A percentile compares a stretch with the other conserved stretches of the same genome.
phyloP scores from a whole-genome alignment of 2,888 invertebrate genomes.

The Ischnus inquisitorius region DNA sequence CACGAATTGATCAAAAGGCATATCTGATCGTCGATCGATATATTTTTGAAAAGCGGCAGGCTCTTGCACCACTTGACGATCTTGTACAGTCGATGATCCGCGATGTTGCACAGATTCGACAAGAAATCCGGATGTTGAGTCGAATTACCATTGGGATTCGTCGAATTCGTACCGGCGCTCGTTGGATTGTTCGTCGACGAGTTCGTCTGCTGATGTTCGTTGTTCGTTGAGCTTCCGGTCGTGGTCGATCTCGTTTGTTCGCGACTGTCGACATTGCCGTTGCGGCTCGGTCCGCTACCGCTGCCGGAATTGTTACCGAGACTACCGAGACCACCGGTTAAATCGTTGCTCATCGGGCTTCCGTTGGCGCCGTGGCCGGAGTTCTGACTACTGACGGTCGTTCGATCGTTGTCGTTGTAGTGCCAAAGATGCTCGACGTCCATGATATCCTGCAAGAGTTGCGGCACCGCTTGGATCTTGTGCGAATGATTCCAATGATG shows the following conservation, averaged over 20 bases:
- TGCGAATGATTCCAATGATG: slow-evolving; percentile 84
- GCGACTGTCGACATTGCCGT: slow-evolving; percentile 67
- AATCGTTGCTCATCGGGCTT: slow-evolving; percentile 34
- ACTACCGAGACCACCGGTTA: slow-evolving; percentile 34
- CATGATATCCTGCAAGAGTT: slow-evolving; percentile 93
- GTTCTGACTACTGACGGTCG: slow-evolving; percentile 88
- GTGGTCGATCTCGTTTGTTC: slow-evolving; percentile 74
- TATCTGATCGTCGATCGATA: slow-evolving; percentile 99
- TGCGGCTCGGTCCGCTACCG: slow-evolving; percentile 71
- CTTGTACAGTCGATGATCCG: slow-evolving; percentile 97
- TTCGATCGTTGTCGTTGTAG: slow-evolving; percentile 93
- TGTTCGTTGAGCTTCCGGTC: slow-evolving; percentile 62
- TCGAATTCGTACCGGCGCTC: slow-evolving; percentile 68
- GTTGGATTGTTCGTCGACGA: slow-evolving; percentile 61
- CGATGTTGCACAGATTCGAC: slow-evolving; percentile 96
- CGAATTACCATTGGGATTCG: slow-evolving; percentile 79
- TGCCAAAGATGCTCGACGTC: slow-evolving; percentile 98
- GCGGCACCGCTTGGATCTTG: slow-evolving; percentile 83
- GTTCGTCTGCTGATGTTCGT: slow-evolving; percentile 72
- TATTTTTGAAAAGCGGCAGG: slow-evolving; percentile 97
- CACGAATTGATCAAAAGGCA: slow-evolving; percentile 98
- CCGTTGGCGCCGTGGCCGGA: slow-evolving; percentile 65
- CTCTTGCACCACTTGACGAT: slow-evolving; percentile 99
- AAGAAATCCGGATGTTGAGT: slow-evolving; percentile 91
- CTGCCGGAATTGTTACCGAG: slow-evolving; percentile 56